Percentiles rank a stretch among this genome's conserved stretches.
These are phyloP conservation scores for Melieria omissa DNA, from an alignment of 2,888 invertebrate species.

Conservation along the genomic window DNA sequence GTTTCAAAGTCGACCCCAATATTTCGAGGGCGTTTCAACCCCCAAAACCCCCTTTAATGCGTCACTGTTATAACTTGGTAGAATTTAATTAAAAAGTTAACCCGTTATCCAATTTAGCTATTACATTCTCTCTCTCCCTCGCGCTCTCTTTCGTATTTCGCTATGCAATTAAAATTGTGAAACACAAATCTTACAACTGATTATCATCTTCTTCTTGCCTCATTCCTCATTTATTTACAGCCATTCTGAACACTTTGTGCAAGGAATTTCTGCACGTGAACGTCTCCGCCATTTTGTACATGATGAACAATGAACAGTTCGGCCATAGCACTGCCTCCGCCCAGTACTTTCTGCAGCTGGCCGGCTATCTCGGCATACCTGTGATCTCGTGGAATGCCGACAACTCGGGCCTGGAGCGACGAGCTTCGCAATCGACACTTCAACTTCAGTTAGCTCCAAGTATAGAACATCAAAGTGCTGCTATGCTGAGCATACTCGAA, in stretches of 20 bases:
- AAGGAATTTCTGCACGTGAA: conserved; percentile 89
- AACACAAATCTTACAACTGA: too few relatives aligned
- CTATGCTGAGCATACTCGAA: conserved; percentile 94
- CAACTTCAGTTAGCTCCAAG: conserved; percentile 96
- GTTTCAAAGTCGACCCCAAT: too few relatives aligned
- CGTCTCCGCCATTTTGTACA: conserved; percentile 91
- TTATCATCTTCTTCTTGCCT: conserved; percentile 17
- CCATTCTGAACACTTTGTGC: conserved; percentile 87
- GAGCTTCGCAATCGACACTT: conserved; percentile 87
- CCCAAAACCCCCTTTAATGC: too few relatives aligned
- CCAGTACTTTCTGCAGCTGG: conserved; percentile 92
- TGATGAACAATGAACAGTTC: conserved; percentile 95
- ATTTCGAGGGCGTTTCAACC: too few relatives aligned
- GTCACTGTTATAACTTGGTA: too few relatives aligned
- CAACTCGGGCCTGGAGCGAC: conserved; percentile 86
- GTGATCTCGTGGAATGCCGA: conserved; percentile 98
- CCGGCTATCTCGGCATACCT: conserved; percentile 94
- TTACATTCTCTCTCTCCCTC: not conserved
- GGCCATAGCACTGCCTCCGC: conserved; percentile 93
- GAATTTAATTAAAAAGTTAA: too few relatives aligned
- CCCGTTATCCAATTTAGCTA: too few relatives aligned
- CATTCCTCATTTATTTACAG: conserved; percentile 67
- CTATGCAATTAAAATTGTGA: too few relatives aligned
- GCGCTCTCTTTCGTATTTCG: not conserved
- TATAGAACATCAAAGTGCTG: conserved; percentile 92